These are phyloP conservation scores for Cheilosia soror DNA, from an alignment of 2,888 invertebrate genomes.

Conservation along the genomic window DNA sequence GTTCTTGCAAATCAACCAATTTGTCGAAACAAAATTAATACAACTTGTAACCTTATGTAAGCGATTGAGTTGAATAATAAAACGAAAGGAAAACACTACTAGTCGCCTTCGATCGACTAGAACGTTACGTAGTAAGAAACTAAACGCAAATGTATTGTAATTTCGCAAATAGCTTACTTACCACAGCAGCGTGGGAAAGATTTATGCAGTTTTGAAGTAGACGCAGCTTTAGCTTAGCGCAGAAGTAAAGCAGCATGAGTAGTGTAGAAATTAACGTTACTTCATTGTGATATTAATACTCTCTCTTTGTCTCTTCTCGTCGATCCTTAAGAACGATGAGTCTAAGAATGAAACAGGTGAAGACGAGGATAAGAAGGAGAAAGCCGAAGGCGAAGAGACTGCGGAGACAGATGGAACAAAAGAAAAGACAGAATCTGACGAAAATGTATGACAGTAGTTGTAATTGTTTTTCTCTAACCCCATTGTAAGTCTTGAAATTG, in stretches of 20 bases:
- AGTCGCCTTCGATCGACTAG: constrained; percentile 57
- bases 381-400: constrained; percentile 34
- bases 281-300: constrained; percentile 30
- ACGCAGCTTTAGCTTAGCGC: constrained; percentile 60
- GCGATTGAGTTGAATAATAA: constrained; percentile 65
- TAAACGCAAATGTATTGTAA: constrained; percentile 52
- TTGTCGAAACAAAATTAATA: constrained; percentile 42
- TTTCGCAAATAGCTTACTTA: constrained; percentile 50
- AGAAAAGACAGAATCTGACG: constrained; percentile 64
- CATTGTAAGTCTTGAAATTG: constrained; percentile 27
- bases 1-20: constrained; percentile 6
- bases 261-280: constrained; percentile 42
- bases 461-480: constrained; percentile 31
- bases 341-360: constrained; percentile 65
- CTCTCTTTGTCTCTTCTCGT: constrained; percentile 5
- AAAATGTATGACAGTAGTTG: constrained; percentile 67
- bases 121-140: constrained; percentile 51
- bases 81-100: constrained; percentile 26
- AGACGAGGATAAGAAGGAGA: constrained; percentile 48
- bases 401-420: constrained; percentile 37
- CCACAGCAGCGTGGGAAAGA: constrained; percentile 52
- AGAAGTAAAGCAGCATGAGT: constrained; percentile 62
- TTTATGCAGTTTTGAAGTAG: constrained; percentile 30
- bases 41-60: constrained; percentile 64
- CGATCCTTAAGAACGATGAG: constrained; percentile 57